These are phyloP conservation scores for Apantesis nais DNA, from an alignment of 2,888 invertebrate species.

Conservation along the genomic window DNA sequence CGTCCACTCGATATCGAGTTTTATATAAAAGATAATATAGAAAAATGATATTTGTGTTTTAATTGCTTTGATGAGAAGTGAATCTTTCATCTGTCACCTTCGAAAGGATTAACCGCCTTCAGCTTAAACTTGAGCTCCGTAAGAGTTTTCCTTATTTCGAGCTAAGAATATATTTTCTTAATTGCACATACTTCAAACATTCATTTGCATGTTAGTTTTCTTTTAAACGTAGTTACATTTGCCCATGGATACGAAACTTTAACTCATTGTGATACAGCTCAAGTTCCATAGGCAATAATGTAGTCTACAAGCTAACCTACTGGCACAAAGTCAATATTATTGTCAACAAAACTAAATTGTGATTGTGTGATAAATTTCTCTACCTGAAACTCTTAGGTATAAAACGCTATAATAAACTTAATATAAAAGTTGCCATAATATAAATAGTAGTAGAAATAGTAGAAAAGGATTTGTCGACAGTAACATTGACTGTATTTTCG, in stretches of 20 bases:
- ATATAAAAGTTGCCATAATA: conserved; percentile 18
- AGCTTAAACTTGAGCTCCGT: neutral
- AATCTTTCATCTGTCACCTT: neutral
- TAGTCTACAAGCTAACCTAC: conserved; percentile 33
- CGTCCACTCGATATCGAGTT: neutral
- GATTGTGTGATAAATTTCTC: conserved; percentile 15
- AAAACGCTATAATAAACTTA: conserved; percentile 13
- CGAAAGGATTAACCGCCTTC: neutral
- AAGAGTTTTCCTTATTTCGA: neutral
- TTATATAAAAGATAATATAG: neutral
- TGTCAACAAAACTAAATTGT: conserved; percentile 35
- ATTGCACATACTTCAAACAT: conserved; percentile 24
- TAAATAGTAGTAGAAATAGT: conserved; percentile 23
- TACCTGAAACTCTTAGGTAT: conserved; percentile 10
- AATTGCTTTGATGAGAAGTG: neutral
- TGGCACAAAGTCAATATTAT: conserved; percentile 45
- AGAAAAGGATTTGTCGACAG: conserved; percentile 36
- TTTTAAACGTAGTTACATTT: conserved; percentile 29
- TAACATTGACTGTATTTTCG: conserved; percentile 39
- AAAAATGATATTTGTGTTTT: neutral
- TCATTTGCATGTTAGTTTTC: neutral
- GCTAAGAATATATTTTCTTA: conserved; percentile 26
- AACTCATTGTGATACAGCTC: conserved; percentile 20
- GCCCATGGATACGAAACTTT: conserved; percentile 23
- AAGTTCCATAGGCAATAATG: conserved; percentile 25